Base-by-base conservation (phyloP, 2,888 invertebrate genomes). In the Ophonus ardosiacus region DNA sequence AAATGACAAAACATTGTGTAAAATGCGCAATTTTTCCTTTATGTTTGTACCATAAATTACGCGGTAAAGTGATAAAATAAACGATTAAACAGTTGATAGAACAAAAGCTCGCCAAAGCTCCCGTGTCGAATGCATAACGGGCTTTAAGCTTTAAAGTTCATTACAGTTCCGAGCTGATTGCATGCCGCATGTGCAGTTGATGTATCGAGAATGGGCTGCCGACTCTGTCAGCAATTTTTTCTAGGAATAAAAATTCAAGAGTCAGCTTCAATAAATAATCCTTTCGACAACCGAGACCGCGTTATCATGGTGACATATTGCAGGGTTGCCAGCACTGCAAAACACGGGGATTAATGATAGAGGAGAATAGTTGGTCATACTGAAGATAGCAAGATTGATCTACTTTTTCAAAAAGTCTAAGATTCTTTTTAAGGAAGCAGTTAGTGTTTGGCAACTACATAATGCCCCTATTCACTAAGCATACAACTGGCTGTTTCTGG, bases 241-340 rank as follows among this genome's bases (percentile, higher is more conserved):
- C 21, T 15, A 56, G 51, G 56, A 21, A 81, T 81, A 81, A 81
- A 81, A 81, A 68, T 81, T 81, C 81, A 63, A 68, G 81, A 81
- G 81, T 81, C 81, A 81, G 81, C 78, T 57, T 57, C 78, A 57
- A 78, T 78, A 78, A 57, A 78, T 78, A 57, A 78, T 57, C 78
- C 78, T 21, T 57, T 21, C 57, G 63, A 81, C 65, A 63, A 56
- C 51, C 65, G 56, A 56, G 81, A 81, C 68, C 81, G 68, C 51
- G 68, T 65, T 81, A 81, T 81, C 81, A 56, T 65, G 68, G 68
- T 68, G 81, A 81, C 81, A 68, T 81, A 81, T 63, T 65, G 81
- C 68, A 10, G 61, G 18, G 61, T 31, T 65, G 81, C 81, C 68
- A 81, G 68, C 21, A 56, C 63, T 13, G 81, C 68, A 43, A 65